phyloP scores from a whole-genome alignment of 2,888 invertebrate genomes.

The Orgyia antiqua region DNA sequence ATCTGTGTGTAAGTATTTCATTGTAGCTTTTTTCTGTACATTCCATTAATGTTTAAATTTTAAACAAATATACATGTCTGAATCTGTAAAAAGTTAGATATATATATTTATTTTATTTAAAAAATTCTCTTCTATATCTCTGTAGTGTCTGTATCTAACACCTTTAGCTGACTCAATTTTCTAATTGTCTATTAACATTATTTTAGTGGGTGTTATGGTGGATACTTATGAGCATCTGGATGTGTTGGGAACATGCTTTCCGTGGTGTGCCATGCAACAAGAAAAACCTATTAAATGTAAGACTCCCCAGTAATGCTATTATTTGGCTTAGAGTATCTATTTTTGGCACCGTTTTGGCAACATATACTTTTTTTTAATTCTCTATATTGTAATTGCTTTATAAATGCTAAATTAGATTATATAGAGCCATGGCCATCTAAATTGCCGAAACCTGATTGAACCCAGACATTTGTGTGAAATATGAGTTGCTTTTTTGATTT shows the following conservation, averaged over 20 bases:
- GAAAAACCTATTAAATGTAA: constrained; percentile 65
- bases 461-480: no score
- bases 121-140: no score
- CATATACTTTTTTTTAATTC: neutral
- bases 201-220: constrained; percentile 79
- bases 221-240: constrained; percentile 87
- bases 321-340: neutral
- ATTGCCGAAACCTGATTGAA: no score
- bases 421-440: no score
- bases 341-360: neutral
- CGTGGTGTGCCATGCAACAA: constrained; percentile 81
- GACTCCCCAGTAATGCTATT: constrained; percentile 27
- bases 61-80: no score
- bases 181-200: constrained; percentile 15
- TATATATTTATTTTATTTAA: neutral
- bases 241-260: constrained; percentile 86
- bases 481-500: no score
- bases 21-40: no score
- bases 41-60: no score
- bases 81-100: neutral
- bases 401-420: no score
- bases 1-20: constrained; percentile 80
- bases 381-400: no score
- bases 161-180: neutral
- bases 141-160: no score